phyloP scores from a whole-genome alignment of 2,888 invertebrate genomes.

The Dioctria linearis region DNA sequence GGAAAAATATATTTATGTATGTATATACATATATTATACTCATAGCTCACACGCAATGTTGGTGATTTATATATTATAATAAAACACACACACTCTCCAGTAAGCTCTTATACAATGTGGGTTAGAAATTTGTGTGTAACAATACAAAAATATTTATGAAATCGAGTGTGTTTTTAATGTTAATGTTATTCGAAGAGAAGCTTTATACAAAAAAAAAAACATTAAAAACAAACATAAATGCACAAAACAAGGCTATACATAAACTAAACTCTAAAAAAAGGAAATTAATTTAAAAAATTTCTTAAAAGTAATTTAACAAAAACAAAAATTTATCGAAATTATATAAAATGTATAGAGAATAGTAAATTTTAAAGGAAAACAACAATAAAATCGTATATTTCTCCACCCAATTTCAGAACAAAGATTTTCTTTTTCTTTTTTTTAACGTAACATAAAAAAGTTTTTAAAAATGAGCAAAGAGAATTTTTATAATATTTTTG shows the following conservation, averaged over 20 bases:
- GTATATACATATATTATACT: constrained; percentile 15
- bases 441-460: neutral
- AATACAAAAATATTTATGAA: constrained; percentile 4
- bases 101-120: constrained; percentile 31
- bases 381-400: constrained; percentile 63
- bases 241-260: constrained; percentile 32
- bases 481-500: constrained; percentile 24
- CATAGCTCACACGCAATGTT: constrained; percentile 47
- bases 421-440: constrained; percentile 33
- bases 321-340: constrained; percentile 30
- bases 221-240: constrained; percentile 38
- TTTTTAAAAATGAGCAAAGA: neutral
- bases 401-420: constrained; percentile 70
- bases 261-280: constrained; percentile 28
- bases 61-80: neutral
- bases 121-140: constrained; percentile 10
- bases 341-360: constrained; percentile 42
- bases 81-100: neutral
- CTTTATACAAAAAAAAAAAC: constrained; percentile 49
- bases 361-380: constrained; percentile 40
- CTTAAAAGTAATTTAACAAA: constrained; percentile 41
- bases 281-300: constrained; percentile 12
- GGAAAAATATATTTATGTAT: neutral
- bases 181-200: constrained; percentile 42
- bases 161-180: constrained; percentile 18